These are phyloP conservation scores for Mesoclemmys tuberculata DNA, from an alignment of 2,113 vertebrate genomes.

Conservation along the genomic window DNA sequence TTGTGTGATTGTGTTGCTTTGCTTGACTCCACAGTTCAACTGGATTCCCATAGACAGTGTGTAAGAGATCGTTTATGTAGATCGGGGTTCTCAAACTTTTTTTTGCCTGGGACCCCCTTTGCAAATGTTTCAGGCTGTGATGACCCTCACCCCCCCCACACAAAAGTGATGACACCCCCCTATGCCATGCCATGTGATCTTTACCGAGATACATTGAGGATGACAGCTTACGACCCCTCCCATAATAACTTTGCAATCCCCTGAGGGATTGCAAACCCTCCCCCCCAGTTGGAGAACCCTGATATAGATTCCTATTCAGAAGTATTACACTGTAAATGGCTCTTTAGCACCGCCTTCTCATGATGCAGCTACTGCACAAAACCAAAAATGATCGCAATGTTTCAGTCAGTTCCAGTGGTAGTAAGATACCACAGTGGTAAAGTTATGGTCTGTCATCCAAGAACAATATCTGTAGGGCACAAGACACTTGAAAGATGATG, in stretches of 20 bases:
- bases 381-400: background rate
- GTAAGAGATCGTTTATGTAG: background rate
- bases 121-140: too few species aligned
- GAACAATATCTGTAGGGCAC: background rate
- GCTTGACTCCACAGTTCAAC: background rate
- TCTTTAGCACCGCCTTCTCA: background rate
- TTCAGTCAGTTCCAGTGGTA: background rate
- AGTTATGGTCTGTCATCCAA: background rate
- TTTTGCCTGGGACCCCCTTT: too few species aligned
- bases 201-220: too few species aligned
- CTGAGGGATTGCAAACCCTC: too few species aligned
- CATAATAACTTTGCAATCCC: too few species aligned
- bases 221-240: too few species aligned
- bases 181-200: too few species aligned
- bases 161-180: too few species aligned
- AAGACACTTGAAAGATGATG: background rate
- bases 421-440: background rate
- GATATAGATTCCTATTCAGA: background rate
- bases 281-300: background rate
- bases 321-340: background rate
- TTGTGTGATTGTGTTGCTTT: background rate
- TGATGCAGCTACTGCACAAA: background rate
- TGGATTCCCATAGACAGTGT: background rate
- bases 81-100: too few species aligned
- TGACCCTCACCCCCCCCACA: too few species aligned